Base-by-base conservation (phyloP, 2,888 invertebrate species). In the Sisyra nigra region DNA sequence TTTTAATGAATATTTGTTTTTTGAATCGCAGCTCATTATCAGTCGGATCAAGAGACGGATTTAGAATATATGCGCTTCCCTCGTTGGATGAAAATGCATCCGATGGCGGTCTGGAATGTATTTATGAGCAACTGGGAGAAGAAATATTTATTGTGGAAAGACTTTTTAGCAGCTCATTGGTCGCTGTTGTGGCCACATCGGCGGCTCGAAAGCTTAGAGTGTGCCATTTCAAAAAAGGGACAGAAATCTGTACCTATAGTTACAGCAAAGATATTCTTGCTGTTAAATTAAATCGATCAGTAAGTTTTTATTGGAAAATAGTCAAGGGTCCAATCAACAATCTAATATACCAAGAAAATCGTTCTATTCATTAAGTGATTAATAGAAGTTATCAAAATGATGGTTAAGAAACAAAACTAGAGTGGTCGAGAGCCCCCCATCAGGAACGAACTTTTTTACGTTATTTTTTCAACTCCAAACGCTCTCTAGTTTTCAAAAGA, bases 221-320 rank as follows among this genome's bases (percentile, higher is more conserved):
- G 48, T 94, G 92, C 65, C 97, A 97, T 68, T 96, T 93, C 67
- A 92, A 91, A 63, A 93, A 91, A 63, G 91, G 93, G 51, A 91
- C 91, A 45, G 96, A 96, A 71, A 97, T 97, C 60, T 96, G 94
- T 67, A 92, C 93, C 67, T 94, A 94, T 68, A 87, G 86, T 59
- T 85, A 83, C 49, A 86, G 92, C 50, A 94, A 96, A 65, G 91
- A 93, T 46, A 94, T 97, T 59, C 71, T 96, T 56, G 87, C 88
- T 47, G 93, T 97, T 47, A 89, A 91, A 67, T 74, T 97, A 48
- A 97, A 97, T 67, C 78, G 97, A 65, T 84, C 83, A 58, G 85
- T 84, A 66, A 72, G 76, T 68, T 18, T 18, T 11, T 11, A 33
- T 24, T 24, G 24, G 24, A 24, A 24, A 24, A 24, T n/a, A n/a